Base-by-base conservation (phyloP, 2,797 vertebrate species). In the Pipistrellus pygmaeus region DNA sequence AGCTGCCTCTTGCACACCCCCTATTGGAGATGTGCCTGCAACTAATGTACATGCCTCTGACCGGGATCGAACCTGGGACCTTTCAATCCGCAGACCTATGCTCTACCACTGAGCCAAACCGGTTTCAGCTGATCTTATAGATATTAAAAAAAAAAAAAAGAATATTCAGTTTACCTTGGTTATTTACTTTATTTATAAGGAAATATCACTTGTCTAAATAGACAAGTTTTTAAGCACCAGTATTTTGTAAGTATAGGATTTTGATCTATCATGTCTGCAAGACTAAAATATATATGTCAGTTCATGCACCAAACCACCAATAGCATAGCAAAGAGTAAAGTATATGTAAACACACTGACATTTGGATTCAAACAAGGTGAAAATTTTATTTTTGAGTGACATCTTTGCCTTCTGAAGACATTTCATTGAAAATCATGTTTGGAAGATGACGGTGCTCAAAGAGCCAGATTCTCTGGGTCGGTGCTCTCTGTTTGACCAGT, bases 381-480 rank as follows among this genome's bases (percentile, higher is more conserved):
- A 85, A 35, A 66, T 57, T 23, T 73, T 89, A 68, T 90, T 94
- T 94, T 51, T 48, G 85, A n/a, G 57, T 95, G 69, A 72, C 30
- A 73, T 25, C 27, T 94, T 90, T 38, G 11, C 30, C 14, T 82
- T 84, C 89, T 81, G 30, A 15, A 83, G 51, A 64, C 9, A 91
- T 77, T 41, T 48, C 23, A n/a, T 27, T 25, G 46, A 93, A 75
- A 78, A 41, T 84, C 25, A 25, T 55, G 53, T 60, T 75, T 41
- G 66, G 51, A 83, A 60, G 9, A 60, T 80, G 66, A 57, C 20
- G 27, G 1, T 55, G 5, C 7, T 83, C 51, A 11, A 11, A 75
- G 41, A 72, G 20, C 25, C 30, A 20, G 30, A 44, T 27, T 23
- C 7, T 11, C 10, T 15, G 18, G 23, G 35, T 60, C 44, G 0